Conservation (phyloP, 2,888 invertebrate species). For the Enchytraeus crypticus region DNA sequence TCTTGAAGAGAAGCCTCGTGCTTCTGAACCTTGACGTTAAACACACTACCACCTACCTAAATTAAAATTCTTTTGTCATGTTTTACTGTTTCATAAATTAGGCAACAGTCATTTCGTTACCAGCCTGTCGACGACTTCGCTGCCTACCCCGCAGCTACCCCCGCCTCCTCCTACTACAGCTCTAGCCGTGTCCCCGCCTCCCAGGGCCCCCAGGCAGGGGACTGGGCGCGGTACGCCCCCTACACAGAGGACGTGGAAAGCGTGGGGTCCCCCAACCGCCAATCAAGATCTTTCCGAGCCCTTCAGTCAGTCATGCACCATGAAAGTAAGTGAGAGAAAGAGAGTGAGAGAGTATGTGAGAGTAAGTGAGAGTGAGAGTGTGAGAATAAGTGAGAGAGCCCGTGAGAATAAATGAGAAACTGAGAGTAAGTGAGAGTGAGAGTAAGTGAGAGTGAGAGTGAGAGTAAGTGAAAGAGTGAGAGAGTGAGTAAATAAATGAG, state of each 20-base stretch:
- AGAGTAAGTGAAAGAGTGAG: background rate
- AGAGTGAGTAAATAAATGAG: background rate
- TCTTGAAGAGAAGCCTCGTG: no score
- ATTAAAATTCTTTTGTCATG: no score
- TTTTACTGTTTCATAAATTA: no score
- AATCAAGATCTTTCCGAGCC: constrained; percentile 12
- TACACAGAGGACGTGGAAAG: background rate
- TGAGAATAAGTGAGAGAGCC: no score
- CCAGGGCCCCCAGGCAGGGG: background rate
- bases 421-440: no score
- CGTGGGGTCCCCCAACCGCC: background rate
- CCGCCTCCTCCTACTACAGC: background rate
- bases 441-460: no score
- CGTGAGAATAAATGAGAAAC: no score
- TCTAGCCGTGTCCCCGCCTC: background rate
- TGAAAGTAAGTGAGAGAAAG: constrained; percentile 8
- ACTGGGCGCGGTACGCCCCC: background rate
- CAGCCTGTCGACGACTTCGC: background rate
- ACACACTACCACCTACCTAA: no score
- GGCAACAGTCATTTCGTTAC: no score
- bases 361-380: background rate
- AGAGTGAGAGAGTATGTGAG: no score
- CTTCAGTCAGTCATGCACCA: constrained; percentile 16
- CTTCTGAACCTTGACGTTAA: no score
- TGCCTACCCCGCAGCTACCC: background rate